phyloP scores from a whole-genome alignment of 2,113 vertebrate genomes.

The Tichodroma muraria region DNA sequence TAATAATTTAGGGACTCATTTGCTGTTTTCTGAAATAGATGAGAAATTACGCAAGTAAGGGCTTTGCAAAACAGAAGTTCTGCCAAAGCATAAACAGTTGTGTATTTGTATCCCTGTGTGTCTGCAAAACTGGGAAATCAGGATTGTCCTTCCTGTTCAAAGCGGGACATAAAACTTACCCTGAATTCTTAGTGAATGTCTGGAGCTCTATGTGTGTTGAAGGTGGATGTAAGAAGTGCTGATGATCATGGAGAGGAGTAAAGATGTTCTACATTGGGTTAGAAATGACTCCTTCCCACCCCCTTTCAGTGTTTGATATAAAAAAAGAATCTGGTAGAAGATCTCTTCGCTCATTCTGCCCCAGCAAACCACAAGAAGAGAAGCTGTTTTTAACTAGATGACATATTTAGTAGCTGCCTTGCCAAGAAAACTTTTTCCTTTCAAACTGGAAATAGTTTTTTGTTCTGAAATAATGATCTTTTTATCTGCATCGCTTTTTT shows the following conservation, averaged over 20 bases:
- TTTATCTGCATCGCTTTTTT: neutral
- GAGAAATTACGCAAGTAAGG: neutral
- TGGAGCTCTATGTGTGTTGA: neutral
- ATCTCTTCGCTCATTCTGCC: neutral
- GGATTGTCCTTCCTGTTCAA: neutral
- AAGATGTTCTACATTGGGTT: neutral
- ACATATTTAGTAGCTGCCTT: neutral
- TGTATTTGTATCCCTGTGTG: neutral
- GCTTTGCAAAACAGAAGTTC: neutral
- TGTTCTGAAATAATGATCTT: constrained; percentile 26
- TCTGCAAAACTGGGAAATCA: neutral
- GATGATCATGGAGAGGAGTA: neutral
- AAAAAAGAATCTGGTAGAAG: neutral
- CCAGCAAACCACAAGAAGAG: neutral
- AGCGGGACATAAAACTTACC: neutral
- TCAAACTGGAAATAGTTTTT: neutral
- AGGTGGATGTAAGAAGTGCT: neutral
- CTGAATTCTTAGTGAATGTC: neutral
- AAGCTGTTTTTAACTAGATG: neutral
- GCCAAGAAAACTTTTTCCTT: neutral
- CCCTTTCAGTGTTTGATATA: neutral
- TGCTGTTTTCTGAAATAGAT: neutral
- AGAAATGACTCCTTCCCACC: neutral
- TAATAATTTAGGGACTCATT: neutral
- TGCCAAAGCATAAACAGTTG: neutral